Evolutionary conservation across 1,140 invertebrate species (phyloP).

Genomic region (Prorops nasuta): DNA sequence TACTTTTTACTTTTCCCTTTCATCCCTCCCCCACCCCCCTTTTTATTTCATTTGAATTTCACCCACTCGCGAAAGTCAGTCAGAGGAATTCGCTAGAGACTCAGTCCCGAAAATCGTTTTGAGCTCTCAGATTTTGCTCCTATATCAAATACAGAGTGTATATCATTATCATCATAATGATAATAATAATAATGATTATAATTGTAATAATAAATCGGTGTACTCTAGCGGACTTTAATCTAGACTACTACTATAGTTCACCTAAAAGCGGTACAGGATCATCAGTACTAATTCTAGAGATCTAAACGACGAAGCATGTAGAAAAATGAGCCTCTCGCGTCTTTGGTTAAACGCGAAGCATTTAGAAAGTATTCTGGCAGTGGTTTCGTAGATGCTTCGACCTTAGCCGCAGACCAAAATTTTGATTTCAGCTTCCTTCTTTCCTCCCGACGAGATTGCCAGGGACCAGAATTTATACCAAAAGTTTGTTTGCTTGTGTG

Average conservation of each 20-base stretch:
- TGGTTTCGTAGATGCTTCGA: conserved; percentile 53
- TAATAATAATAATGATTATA: neutral
- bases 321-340: conserved; percentile 55
- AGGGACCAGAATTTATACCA: no score
- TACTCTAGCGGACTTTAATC: conserved; percentile 21
- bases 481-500: no score
- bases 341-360: conserved; percentile 53
- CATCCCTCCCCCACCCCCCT: conserved; percentile 3
- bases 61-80: no score
- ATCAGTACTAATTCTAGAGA: conserved; percentile 19
- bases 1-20: neutral
- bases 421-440: conserved; percentile 39
- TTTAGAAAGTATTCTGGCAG: conserved; percentile 52
- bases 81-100: no score
- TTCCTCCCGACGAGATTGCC: neutral
- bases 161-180: conserved; percentile 2
- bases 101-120: no score
- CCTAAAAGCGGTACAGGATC: conserved; percentile 33
- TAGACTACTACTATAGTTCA: conserved; percentile 32
- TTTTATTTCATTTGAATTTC: no score
- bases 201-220: neutral
- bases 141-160: conserved; percentile 5
- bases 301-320: conserved; percentile 53
- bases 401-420: conserved; percentile 46
- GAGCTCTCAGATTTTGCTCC: no score